Base-by-base conservation (phyloP, 2,888 invertebrate species). In the Elmis aenea region DNA sequence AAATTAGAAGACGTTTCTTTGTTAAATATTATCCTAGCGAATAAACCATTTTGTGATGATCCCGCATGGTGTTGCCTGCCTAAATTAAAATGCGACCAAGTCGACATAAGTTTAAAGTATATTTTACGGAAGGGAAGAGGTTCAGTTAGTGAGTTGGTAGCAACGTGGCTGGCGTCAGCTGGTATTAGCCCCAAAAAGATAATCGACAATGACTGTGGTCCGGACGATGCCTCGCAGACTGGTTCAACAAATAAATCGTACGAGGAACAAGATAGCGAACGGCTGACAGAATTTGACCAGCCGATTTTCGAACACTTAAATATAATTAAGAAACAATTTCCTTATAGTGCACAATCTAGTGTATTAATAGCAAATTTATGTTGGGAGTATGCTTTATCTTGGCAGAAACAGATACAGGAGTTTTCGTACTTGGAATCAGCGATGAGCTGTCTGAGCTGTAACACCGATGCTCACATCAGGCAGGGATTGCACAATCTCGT, bases 1-100 rank as follows among this genome's bases (percentile, higher is more conserved):
- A 92, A 92, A 70, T 72, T 94, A 26, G 93, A 94, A 64, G 92
- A 94, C 62, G 77, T 91, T 43, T 80, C 91, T 2, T 75, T 89
- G 33, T 71, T 93, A 8, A 83, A 84, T 69, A 75, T 83, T 50
- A 75, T 89, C 33, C 66, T 84, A 41, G 67, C 74, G 47, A 73
- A 69, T 44, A 74, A 70, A 54, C 72, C 71, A 4, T 55, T 58
- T 12, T 68, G 68, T 35, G 42, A 45, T 3, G 46, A 52, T 5
- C 56, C 50, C 8, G 68, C 71, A 1, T 61, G 66, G 36, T 43
- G 64, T 1, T 46, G 57, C 4, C 64, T 79, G 41, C 78, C 79
- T 0, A 75, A 72, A 58, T 53, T 83, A 24, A 64, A 71, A 18
- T 70, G 75, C 37, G 71, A 73, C 16, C 68, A 73, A 25, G 72